Base-by-base conservation (phyloP, 2,797 vertebrate species). In the Siniperca scherzeri region DNA sequence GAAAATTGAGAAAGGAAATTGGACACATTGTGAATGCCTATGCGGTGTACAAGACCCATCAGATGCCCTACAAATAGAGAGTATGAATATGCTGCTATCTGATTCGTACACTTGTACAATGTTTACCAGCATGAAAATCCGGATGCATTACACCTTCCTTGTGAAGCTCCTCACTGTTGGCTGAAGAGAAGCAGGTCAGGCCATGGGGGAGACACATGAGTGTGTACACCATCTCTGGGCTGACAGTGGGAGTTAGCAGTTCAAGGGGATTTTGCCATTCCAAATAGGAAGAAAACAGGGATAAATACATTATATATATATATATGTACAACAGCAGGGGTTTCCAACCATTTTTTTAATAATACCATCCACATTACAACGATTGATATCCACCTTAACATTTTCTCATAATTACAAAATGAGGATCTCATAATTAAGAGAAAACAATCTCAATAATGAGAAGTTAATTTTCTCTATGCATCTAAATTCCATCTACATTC, bases 151-250 rank as follows among this genome's bases (percentile, higher is more conserved):
- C 56, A 74, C 33, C 69, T n/a, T 79, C 40, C 57, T 55, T 62
- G 71, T 70, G 64, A 75, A 81, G 74, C 40, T 65, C 55, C 62
- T 66, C 50, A 4, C 53, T 81, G 79, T 53, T 79, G 53, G 72
- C 60, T 72, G 72, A 81, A 82, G 68, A 70, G 76, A 87, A 90
- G 70, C 69, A 77, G 88, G 79, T 87, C 84, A 91, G 44, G 78
- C 81, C 88, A 84, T 59, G 4, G 21, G 86, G 89, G 87, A 91
- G 65, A 81, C 65, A 61, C 66, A 81, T 68, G 68, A 70, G 74
- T 50, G 46, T 57, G 64, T 57, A 42, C 50, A 74, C 25, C 62
- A 56, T 80, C 67, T 85, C 42, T 55, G 70, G 69, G 80, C 77
- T 57, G 52, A 74, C 64, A 40, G 56, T 33, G 68, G 74, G 53